phyloP scores from a whole-genome alignment of 2,888 invertebrate species.

The Drosophila neotestacea region DNA sequence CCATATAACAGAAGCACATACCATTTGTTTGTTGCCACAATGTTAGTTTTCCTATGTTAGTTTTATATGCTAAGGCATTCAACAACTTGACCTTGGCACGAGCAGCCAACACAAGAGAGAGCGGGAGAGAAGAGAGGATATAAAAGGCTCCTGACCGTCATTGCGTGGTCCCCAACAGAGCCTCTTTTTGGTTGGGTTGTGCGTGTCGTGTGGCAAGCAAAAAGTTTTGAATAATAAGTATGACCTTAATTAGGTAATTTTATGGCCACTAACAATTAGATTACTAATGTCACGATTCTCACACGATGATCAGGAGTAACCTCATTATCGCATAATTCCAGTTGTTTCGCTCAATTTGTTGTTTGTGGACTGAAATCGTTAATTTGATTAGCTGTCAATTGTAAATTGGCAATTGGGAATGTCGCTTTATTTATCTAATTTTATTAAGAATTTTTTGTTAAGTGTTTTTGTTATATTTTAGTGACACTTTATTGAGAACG shows the following conservation, averaged over 20 bases:
- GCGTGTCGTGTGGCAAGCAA: conserved; percentile 47
- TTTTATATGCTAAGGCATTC: conserved; percentile 9
- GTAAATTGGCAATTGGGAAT: not conserved
- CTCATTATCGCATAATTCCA: conserved; percentile 54
- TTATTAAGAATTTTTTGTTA: not conserved
- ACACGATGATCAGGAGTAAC: conserved; percentile 27
- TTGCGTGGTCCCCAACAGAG: conserved; percentile 41
- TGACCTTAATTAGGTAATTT: conserved; percentile 78
- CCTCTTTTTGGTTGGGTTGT: conserved; percentile 12
- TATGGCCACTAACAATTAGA: conserved; percentile 75
- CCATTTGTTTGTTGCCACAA: not conserved
- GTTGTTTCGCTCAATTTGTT: conserved; percentile 19
- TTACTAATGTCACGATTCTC: conserved; percentile 68
- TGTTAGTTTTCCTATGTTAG: conserved; percentile 8
- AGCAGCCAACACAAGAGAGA: not conserved
- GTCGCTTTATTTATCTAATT: not conserved
- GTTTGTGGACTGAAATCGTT: conserved; percentile 7
- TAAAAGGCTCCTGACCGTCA: not conserved
- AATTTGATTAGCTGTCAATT: conserved; percentile 7
- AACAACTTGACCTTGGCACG: conserved; percentile 50
- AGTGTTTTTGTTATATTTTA: not conserved
- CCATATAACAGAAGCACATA: conserved; percentile 18
- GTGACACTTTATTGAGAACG: not conserved
- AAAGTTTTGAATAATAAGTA: conserved; percentile 69
- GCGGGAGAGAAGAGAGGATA: not conserved